These are phyloP conservation scores for Muscina levida DNA, from an alignment of 2,888 invertebrate genomes.

Conservation along the genomic window DNA sequence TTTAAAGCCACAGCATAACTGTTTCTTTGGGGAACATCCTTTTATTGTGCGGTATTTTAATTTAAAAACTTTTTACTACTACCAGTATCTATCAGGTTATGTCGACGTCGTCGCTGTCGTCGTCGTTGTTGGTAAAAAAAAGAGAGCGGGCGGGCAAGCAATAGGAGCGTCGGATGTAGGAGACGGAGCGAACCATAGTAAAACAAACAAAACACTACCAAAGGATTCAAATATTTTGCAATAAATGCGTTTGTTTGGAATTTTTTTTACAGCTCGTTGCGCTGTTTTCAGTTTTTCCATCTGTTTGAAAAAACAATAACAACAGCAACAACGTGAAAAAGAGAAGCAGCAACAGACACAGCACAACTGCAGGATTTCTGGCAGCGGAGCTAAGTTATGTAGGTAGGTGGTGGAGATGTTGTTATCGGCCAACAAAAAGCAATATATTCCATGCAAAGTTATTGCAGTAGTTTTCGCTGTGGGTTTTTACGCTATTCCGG, in stretches of 20 bases:
- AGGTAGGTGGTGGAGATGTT: not conserved
- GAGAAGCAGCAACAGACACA: not conserved
- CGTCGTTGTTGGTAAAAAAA: not conserved
- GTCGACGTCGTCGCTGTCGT: not conserved
- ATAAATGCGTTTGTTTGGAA: conserved; percentile 36
- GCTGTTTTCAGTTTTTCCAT: conserved; percentile 10
- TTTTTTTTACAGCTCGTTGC: conserved; percentile 17
- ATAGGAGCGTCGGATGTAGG: not conserved
- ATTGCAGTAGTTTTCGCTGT: not conserved
- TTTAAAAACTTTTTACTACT: conserved; percentile 23
- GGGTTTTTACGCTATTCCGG: not conserved
- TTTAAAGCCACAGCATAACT: conserved; percentile 19
- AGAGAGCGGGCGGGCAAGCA: not conserved
- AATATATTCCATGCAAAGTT: conserved; percentile 31
- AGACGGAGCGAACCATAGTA: no score
- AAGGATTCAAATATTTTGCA: conserved; percentile 38
- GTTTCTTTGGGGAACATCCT: not conserved
- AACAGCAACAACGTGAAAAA: conserved; percentile 4
- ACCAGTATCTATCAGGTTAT: conserved; percentile 12
- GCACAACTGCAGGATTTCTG: no score
- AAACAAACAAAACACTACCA: not conserved
- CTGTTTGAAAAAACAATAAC: conserved; percentile 19
- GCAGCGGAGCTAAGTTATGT: no score
- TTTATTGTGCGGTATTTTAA: conserved; percentile 39
- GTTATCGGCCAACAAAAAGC: conserved; percentile 26